These are phyloP conservation scores for fruit fly (Drosophila melanogaster) DNA, from an alignment of 1,140 invertebrate species.

Conservation along the genomic window DNA sequence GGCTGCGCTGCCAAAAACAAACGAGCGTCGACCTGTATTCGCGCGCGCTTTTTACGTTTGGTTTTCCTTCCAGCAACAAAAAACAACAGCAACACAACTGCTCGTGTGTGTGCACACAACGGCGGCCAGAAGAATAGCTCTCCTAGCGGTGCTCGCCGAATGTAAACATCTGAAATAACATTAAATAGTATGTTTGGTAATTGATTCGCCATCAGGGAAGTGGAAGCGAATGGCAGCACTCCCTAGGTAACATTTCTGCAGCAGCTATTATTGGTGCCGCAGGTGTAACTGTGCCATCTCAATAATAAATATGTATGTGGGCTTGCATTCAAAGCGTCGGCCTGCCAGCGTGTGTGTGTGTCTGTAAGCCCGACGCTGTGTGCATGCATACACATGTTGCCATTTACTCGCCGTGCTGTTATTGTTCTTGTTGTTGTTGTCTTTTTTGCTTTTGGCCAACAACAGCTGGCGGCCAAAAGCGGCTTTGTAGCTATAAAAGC, in stretches of 20 bases:
- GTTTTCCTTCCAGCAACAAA: slow-evolving; percentile 18
- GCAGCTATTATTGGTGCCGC: not conserved
- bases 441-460: slow-evolving; percentile 51
- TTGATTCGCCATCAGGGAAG: no score
- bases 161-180: no score
- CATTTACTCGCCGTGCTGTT: slow-evolving; percentile 51
- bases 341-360: slow-evolving; percentile 15
- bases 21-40: slow-evolving; percentile 80
- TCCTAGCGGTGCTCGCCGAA: no score
- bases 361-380: slow-evolving; percentile 33
- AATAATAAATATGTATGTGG: slow-evolving; percentile 18
- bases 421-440: slow-evolving; percentile 7
- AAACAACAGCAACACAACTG: not conserved
- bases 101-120: slow-evolving; percentile 7
- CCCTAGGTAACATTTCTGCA: not conserved
- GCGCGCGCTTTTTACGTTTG: slow-evolving; percentile 79
- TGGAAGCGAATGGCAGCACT: no score
- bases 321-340: slow-evolving; percentile 13
- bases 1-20: slow-evolving; percentile 17
- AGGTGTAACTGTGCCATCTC: slow-evolving; percentile 13
- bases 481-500: slow-evolving; percentile 76
- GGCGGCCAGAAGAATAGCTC: not conserved
- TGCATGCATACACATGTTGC: slow-evolving; percentile 55
- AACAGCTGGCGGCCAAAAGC: slow-evolving; percentile 73
- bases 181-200: no score